phyloP scores from a whole-genome alignment of 2,113 vertebrate genomes.

The Amazona guildingii region DNA sequence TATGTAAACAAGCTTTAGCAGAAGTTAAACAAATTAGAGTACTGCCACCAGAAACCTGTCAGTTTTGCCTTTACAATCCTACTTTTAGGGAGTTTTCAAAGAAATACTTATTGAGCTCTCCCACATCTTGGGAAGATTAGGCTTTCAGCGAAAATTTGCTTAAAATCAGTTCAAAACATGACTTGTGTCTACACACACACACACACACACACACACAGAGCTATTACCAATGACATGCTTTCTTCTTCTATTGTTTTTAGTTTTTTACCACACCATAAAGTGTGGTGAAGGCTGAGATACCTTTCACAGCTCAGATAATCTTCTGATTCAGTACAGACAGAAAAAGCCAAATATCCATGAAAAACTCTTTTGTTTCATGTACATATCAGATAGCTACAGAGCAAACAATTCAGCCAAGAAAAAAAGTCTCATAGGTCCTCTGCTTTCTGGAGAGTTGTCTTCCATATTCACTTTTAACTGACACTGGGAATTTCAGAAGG shows the following conservation, averaged over 20 bases:
- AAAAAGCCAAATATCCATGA: neutral
- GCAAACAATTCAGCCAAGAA: neutral
- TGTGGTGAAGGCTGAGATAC: neutral
- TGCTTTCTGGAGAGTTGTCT: neutral
- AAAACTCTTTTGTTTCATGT: neutral
- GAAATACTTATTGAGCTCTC: neutral
- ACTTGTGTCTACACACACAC: neutral
- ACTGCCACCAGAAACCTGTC: neutral
- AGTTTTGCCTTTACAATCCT: slow-evolving; percentile 11
- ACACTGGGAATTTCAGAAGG: neutral
- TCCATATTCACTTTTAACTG: neutral
- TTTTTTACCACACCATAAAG: neutral
- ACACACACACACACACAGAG: fast-evolving
- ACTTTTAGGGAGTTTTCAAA: neutral
- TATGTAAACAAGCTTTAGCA: neutral
- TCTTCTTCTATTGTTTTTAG: neutral
- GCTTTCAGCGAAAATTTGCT: neutral
- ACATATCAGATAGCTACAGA: neutral
- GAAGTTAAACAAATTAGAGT: slow-evolving; percentile 23
- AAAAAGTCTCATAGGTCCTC: neutral
- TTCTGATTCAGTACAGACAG: neutral
- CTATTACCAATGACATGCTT: neutral
- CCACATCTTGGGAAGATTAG: neutral
- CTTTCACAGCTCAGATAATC: neutral
- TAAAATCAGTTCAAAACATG: neutral